Base-by-base conservation (phyloP, 2,888 invertebrate genomes). In the Drosophila lutescens region DNA sequence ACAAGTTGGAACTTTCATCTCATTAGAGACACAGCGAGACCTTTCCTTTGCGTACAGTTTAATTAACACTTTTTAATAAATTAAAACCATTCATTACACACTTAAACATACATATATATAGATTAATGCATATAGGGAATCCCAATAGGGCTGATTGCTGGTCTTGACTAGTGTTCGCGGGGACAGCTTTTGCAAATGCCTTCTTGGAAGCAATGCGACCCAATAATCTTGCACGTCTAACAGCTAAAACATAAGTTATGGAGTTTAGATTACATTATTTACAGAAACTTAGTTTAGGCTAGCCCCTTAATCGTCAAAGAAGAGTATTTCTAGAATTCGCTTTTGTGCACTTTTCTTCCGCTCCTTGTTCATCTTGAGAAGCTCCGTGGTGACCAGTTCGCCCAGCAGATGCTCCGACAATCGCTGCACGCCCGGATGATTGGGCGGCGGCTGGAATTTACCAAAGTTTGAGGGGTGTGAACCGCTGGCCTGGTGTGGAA, bases 281-380 rank as follows among this genome's bases (percentile, higher is more conserved):
- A 82, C 82, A 81, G 9, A 55, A 20, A 70, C 38, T 46, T 74
- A 68, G 44, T 59, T 59, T 30, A 8, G 44, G 34, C 44, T 54
- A 44, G 43, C 9, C 13, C 41, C 15, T 85, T 81, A 92, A 77
- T 92, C 92, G 41, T 92, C 92, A 63, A 92, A 92, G 66, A 92
- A 92, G 47, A 92, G 82, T 70, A 92, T 92, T 83, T 92, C 92
- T 41, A 92, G 80, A 46, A 92, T 92, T 62, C 91, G 83, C 65
- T 91, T 92, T 56, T 92, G 92, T 17, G 90, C 92, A 60, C 82
- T 84, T 84, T 91, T 92, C 40, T 92, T 90, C 13, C 91, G 88
- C 62, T 92, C 92, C 65, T 90, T 91, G 56, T 88, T 89, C 92
- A 92, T 92, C 79, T 92, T 92, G 1, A 92, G 69, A 10, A 92